Base-by-base conservation (phyloP, 2,113 vertebrate genomes). In the Brachypodius melanocephalos region DNA sequence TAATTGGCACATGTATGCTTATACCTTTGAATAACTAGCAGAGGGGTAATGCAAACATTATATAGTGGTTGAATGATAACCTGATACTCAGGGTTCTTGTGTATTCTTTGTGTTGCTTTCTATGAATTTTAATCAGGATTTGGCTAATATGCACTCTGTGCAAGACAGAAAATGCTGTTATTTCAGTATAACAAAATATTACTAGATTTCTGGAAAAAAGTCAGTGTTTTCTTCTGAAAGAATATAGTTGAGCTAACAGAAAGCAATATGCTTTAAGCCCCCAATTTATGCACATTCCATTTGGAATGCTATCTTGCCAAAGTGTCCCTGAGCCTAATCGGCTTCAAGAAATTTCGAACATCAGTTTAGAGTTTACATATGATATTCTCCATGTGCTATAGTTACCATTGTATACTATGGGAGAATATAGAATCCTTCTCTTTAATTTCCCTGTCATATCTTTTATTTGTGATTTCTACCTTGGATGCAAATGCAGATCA, bases 71-170 rank as follows among this genome's bases (percentile, higher is more conserved):
- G 83, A 88, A 87, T 93, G 90, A 86, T 57, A 93, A 93, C 25
- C 59, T 59, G 68, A 86, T 82, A 89, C 34, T 77, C 63, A 90
- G 66, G 20, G n/a, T 97, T 34, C 72, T 94, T 68, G 49, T 79
- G 71, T 59, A 89, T 87, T 86, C 90, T 96, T 95, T 96, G 80
- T 96, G 77, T 59, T 95, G 61, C 22, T 88, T 74, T 94, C 86
- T 68, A 79, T 90, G 86, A 90, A 84, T 91, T 90, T 92, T 89
- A 93, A 62, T 78, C 72, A 73, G 42, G 29, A 49, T 66, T 94
- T 90, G 61, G 55, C 38, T 93, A 66, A 91, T 62, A 81, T 38
- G 29, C 36, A 29, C 51, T 91, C n/a, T 55, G 59, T 75, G 49
- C 57, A 63, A 92, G 76, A 89, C 0, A 4, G 62, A 80, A 94